Evolutionary conservation across 2,888 invertebrate species (phyloP).

Genomic region (Scaptomyza cyrtandrae): DNA sequence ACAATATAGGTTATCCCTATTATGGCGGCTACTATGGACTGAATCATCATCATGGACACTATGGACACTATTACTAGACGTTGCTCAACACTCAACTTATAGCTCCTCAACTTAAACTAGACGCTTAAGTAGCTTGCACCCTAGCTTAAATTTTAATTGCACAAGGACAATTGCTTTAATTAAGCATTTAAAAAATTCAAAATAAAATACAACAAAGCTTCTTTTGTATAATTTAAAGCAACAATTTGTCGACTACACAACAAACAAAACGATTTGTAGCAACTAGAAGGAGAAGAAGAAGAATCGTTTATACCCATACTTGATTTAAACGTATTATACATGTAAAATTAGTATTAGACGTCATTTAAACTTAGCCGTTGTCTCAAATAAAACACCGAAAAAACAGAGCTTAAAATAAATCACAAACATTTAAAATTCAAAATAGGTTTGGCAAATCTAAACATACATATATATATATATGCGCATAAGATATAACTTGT

Average conservation of each 20-base stretch:
- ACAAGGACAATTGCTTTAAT: constrained; percentile 76
- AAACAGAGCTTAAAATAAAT: constrained; percentile 17
- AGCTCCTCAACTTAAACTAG: constrained; percentile 51
- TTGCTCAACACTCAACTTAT: not conserved
- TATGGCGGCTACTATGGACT: constrained; percentile 80
- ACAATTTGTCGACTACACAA: not conserved
- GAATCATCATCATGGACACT: constrained; percentile 71
- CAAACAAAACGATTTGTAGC: constrained; percentile 35
- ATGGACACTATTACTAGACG: constrained; percentile 80
- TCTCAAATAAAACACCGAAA: constrained; percentile 39
- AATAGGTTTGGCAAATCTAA: constrained; percentile 49
- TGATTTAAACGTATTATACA: constrained; percentile 44
- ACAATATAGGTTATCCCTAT: constrained; percentile 67
- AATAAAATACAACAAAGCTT: constrained; percentile 38
- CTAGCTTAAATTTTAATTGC: constrained; percentile 56
- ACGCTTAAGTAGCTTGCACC: constrained; percentile 58
- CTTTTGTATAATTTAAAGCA: constrained; percentile 22
- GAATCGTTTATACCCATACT: constrained; percentile 31
- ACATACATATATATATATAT: not conserved
- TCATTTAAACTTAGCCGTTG: constrained; percentile 52
- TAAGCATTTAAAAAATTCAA: constrained; percentile 63
- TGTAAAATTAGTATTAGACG: constrained; percentile 55
- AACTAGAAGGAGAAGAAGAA: constrained; percentile 17
- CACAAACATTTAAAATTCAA: constrained; percentile 58
- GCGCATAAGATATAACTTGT: constrained; percentile 32